Percentiles rank a stretch among this genome's conserved stretches.
Evolutionary conservation across 2,113 vertebrate genomes (phyloP).

Genomic region (Heterotilapia buettikoferi): DNA sequence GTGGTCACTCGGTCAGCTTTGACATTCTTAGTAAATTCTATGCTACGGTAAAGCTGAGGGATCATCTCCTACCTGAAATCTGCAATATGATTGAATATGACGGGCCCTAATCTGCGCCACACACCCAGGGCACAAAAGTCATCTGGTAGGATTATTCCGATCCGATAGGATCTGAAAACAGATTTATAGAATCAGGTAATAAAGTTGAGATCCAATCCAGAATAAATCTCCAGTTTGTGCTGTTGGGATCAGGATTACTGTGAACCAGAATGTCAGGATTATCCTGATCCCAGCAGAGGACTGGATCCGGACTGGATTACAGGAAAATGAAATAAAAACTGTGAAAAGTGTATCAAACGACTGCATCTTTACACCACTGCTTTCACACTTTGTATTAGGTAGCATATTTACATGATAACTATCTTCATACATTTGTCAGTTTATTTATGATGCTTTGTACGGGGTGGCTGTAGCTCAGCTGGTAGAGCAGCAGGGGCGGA

Average conservation of each 20-base stretch:
- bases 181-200: background rate
- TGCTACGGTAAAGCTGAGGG: background rate
- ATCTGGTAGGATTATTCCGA: background rate
- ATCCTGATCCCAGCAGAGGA: background rate
- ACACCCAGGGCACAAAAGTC: background rate
- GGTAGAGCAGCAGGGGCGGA: background rate
- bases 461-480: background rate
- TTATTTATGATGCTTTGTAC: background rate
- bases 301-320: background rate
- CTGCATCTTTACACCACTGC: background rate
- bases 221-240: background rate
- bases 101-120: background rate
- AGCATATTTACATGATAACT: background rate
- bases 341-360: background rate
- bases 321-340: background rate
- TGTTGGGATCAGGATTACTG: background rate
- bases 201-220: background rate
- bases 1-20: background rate
- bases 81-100: background rate
- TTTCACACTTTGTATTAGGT: background rate
- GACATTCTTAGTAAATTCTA: background rate
- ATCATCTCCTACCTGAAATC: background rate
- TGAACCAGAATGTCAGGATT: background rate
- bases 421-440: background rate
- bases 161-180: background rate